Conservation (phyloP, 2,888 invertebrate species). For the Drosophila recens region DNA sequence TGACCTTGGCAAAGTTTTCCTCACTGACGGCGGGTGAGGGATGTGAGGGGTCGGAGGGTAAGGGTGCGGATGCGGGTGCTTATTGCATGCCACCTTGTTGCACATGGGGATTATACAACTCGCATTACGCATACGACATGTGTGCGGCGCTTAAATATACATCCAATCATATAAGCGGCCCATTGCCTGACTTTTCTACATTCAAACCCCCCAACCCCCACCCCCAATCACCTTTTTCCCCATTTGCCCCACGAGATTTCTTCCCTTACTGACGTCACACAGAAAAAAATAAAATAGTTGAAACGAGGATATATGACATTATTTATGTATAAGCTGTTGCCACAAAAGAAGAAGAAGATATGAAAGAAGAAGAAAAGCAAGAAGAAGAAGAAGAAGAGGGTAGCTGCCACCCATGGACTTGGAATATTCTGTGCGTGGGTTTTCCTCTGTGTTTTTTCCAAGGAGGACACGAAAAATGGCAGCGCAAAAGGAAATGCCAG, state of each 20-base stretch:
- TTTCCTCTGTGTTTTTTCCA: conserved; percentile 9
- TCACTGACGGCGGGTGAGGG: not conserved
- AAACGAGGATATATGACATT: conserved; percentile 69
- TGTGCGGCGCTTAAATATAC: not conserved
- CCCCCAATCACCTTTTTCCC: not conserved
- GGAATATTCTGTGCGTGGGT: conserved; percentile 4
- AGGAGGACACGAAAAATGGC: conserved; percentile 50
- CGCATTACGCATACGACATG: conserved; percentile 40
- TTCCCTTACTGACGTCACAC: conserved; percentile 14
- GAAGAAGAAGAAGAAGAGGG: not conserved
- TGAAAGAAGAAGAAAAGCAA: not conserved
- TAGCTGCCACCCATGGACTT: not conserved
- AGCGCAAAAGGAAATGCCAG: conserved; percentile 49
- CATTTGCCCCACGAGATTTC: not conserved
- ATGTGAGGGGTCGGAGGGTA: too few relatives aligned
- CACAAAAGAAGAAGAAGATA: not conserved
- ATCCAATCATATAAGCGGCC: conserved; percentile 12
- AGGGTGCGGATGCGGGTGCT: not conserved
- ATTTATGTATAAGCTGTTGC: conserved; percentile 59
- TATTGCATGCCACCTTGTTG: conserved; percentile 3
- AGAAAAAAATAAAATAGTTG: conserved; percentile 25
- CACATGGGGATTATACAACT: conserved; percentile 13
- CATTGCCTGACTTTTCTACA: not conserved
- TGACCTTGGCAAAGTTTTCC: conserved; percentile 52
- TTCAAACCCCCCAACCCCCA: not conserved